These are phyloP conservation scores for Rhodophaea formosa DNA, from an alignment of 2,888 invertebrate genomes.

Conservation along the genomic window DNA sequence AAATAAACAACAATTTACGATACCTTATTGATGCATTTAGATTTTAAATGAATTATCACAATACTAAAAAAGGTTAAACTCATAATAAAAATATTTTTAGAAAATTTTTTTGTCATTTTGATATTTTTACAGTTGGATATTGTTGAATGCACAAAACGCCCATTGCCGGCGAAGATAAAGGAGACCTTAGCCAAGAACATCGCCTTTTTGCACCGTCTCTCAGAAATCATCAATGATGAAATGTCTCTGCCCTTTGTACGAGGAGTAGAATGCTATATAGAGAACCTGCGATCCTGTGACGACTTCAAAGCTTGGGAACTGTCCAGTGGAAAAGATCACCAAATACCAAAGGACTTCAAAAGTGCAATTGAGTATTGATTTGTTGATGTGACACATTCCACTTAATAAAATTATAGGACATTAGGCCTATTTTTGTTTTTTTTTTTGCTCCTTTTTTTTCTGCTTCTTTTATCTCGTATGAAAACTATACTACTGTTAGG, in stretches of 20 bases:
- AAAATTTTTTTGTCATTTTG: background rate
- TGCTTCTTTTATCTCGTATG: slow-evolving; percentile 23
- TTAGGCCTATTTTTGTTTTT: slow-evolving; percentile 32
- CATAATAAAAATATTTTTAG: no score
- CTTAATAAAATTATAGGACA: slow-evolving; percentile 43
- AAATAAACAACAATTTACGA: no score
- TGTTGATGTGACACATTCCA: slow-evolving; percentile 48
- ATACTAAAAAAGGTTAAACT: no score
- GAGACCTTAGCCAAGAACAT: slow-evolving; percentile 70
- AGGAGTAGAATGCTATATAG: slow-evolving; percentile 69
- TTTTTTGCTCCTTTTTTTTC: slow-evolving; percentile 39
- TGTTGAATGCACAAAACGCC: slow-evolving; percentile 68
- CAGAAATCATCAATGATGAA: slow-evolving; percentile 69
- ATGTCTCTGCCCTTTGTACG: slow-evolving; percentile 69
- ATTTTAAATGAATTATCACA: no score
- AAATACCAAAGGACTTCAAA: slow-evolving; percentile 71
- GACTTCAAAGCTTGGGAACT: slow-evolving; percentile 76
- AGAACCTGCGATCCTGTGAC: slow-evolving; percentile 66
- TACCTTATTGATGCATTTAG: no score
- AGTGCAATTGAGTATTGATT: slow-evolving; percentile 71
- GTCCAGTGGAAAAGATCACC: slow-evolving; percentile 60
- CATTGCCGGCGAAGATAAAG: slow-evolving; percentile 61
- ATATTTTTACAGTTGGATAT: slow-evolving; percentile 64
- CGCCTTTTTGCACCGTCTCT: slow-evolving; percentile 66
- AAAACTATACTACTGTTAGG: no score